Base-by-base conservation (phyloP, 2,797 vertebrate genomes). In the Acipenser oxyrinchus region DNA sequence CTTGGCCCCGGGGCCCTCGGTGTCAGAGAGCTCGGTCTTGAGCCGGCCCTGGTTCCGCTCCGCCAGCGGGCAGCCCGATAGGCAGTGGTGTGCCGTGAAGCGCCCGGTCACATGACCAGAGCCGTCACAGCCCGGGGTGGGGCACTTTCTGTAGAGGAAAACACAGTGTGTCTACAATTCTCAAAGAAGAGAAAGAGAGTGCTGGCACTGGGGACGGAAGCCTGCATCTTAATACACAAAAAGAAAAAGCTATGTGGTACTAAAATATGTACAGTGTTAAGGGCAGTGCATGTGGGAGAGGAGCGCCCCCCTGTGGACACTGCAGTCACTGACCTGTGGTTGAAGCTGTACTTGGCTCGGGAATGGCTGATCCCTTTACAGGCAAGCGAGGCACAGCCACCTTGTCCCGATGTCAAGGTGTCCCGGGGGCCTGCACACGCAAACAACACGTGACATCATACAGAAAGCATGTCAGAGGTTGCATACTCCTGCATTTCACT, bases 51-150 rank as follows among this genome's bases (percentile, higher is more conserved):
- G 96, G 87, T 98, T 98, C 73, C 93, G 92, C 85, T 98, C 96
- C 1, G 95, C 96, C 82, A 99, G 74, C 0, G 96, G 96, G 79
- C 96, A 99, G 78, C 96, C 96, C 1, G 96, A 99, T 77, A 97
- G 91, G 85, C 96, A 97, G 81, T 99, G 96, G 83, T 99, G 96
- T 18, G 96, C 96, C 0, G 95, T 99, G 82, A 99, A 98, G 70
- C 95, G 93, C 55, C 96, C 96, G 0, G 95, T 99, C 78, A 98
- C 94, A 0, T 99, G 96, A 58, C 96, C 96, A 10, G 96, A 98
- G 51, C 95, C 96, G 0, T 99, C 95, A 48, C 96, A 99, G 12
- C 96, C 96, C 0, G 96, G 95, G 2, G 96, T 99, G n/a, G 96
- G 96, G 83, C 96, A 99, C 83, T 97, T 99, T 87, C 95, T 98